Evolutionary conservation across 1,140 invertebrate genomes (phyloP).

Genomic region (Potamilus streckersoni): DNA sequence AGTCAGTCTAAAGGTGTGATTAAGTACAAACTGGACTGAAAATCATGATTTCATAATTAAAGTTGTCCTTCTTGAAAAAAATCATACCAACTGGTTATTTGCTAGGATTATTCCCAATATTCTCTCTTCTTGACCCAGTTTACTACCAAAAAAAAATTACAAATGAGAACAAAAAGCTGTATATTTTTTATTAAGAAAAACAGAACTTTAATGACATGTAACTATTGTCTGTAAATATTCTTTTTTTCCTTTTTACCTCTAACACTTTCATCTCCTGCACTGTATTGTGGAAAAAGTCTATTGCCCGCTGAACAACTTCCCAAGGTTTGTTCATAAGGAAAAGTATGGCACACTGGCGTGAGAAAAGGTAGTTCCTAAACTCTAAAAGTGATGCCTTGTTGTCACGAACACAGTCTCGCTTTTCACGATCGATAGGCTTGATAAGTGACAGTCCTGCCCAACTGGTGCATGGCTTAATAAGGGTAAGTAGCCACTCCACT

Average conservation of each 20-base stretch:
- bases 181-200: no score
- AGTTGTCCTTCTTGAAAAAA: no score
- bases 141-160: no score
- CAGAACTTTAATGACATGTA: neutral
- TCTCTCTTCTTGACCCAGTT: no score
- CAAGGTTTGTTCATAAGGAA: constrained; percentile 81
- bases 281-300: constrained; percentile 88
- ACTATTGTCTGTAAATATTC: neutral
- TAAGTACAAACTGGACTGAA: no score
- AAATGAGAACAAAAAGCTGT: no score
- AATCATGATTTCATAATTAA: no score
- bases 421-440: constrained; percentile 76
- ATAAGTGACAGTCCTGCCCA: constrained; percentile 86
- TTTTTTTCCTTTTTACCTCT: constrained; percentile 72
- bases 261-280: constrained; percentile 81
- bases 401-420: constrained; percentile 77
- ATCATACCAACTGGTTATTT: no score
- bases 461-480: constrained; percentile 80
- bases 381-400: constrained; percentile 83
- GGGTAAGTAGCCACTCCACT: constrained; percentile 82
- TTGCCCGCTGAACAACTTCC: constrained; percentile 86
- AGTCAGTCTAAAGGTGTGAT: no score
- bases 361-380: constrained; percentile 94
- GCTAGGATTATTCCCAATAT: no score
- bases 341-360: constrained; percentile 90